A percentile compares a stretch with the other conserved stretches of the same genome.
Conservation (phyloP, 1,140 invertebrate genomes). For the Drosophila baimaii region DNA sequence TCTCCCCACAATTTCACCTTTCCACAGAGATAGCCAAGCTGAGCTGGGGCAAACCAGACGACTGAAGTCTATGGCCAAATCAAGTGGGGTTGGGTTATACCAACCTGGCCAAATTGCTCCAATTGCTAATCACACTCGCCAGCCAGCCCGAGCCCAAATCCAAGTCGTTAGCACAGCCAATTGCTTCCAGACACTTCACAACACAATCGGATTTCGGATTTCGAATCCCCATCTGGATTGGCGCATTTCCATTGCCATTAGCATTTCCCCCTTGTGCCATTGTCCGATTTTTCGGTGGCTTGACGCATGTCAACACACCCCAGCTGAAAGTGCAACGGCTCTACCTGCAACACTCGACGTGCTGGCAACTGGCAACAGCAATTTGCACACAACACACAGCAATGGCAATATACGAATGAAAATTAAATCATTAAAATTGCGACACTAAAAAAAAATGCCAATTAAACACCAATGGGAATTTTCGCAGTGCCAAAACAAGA, state of each 20-base stretch:
- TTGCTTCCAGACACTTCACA: slow-evolving; percentile 36
- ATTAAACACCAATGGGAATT: slow-evolving; percentile 71
- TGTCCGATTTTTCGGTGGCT: slow-evolving; percentile 53
- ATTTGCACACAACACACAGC: slow-evolving; percentile 41
- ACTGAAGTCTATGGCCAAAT: slow-evolving; percentile 18
- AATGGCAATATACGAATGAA: slow-evolving; percentile 10
- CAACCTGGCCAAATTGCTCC: slow-evolving; percentile 44
- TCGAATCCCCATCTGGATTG: slow-evolving; percentile 6
- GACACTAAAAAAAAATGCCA: slow-evolving; percentile 65
- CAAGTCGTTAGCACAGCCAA: slow-evolving; percentile 52
- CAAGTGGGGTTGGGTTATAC: neutral
- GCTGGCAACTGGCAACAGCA: slow-evolving; percentile 22
- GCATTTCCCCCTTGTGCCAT: slow-evolving; percentile 44
- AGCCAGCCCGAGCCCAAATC: slow-evolving; percentile 20
- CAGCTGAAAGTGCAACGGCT: slow-evolving; percentile 36
- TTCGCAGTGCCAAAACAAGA: slow-evolving; percentile 33
- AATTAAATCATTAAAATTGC: slow-evolving; percentile 70
- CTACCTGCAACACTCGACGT: slow-evolving; percentile 31
- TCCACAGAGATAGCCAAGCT: neutral
- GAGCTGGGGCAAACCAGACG: slow-evolving; percentile 8
- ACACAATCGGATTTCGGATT: slow-evolving; percentile 22
- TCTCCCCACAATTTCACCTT: slow-evolving; percentile 32
- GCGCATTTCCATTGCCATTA: slow-evolving; percentile 42
- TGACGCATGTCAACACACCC: slow-evolving; percentile 62
- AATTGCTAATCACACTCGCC: slow-evolving; percentile 50